phyloP scores from a whole-genome alignment of 2,797 vertebrate species.

The Phoeniculus purpureus region DNA sequence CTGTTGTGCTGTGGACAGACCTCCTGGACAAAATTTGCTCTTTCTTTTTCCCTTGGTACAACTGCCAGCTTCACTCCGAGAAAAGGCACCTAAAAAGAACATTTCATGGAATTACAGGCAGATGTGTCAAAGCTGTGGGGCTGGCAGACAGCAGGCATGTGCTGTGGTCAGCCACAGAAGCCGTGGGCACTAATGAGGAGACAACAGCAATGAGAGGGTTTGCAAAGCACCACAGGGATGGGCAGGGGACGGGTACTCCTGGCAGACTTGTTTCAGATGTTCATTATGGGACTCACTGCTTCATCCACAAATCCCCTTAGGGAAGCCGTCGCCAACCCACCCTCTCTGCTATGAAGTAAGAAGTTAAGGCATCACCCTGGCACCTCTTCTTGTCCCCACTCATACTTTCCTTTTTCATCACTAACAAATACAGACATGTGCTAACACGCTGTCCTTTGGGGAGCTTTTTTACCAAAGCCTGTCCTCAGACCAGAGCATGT shows the following conservation, averaged over 20 bases:
- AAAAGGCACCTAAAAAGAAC: not conserved
- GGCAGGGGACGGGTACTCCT: not conserved
- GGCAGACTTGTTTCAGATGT: not conserved
- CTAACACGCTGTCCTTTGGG: not conserved
- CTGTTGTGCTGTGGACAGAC: not conserved
- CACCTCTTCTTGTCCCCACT: not conserved
- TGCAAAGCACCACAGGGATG: not conserved
- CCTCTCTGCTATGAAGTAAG: not conserved
- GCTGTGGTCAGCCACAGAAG: not conserved
- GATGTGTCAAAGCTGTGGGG: not conserved
- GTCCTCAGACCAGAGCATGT: not conserved
- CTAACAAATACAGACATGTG: not conserved
- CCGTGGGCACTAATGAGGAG: not conserved
- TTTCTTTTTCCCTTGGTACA: not conserved
- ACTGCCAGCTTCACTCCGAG: not conserved
- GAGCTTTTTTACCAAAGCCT: constrained; percentile 14
- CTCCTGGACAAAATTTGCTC: not conserved
- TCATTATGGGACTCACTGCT: not conserved
- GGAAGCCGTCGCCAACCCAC: not conserved
- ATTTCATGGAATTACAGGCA: not conserved
- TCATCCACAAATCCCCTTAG: accelerated
- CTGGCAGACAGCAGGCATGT: not conserved
- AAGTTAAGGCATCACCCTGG: not conserved
- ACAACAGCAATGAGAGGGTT: not conserved
- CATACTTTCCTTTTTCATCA: constrained; percentile 18